Evolutionary conservation across 2,888 invertebrate species (phyloP).

Genomic region (Platypus cylindrus): DNA sequence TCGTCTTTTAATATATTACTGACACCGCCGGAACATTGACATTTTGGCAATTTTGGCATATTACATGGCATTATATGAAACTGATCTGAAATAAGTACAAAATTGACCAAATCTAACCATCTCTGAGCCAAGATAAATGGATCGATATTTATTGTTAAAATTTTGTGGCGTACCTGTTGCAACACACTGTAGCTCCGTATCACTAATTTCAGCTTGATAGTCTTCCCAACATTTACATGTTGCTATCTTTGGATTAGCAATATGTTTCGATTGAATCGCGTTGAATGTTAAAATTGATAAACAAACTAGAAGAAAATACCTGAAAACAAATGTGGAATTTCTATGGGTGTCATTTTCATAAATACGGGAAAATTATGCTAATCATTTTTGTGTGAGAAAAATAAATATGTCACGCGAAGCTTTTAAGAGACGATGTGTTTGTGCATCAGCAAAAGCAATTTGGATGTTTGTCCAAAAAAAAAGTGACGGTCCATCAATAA

Average conservation of each 20-base stretch:
- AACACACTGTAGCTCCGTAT: constrained; percentile 23
- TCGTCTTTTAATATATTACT: constrained; percentile 27
- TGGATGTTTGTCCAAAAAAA: too few species aligned
- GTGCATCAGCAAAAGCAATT: too few species aligned
- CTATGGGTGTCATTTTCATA: too few species aligned
- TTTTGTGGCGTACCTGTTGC: constrained; percentile 15
- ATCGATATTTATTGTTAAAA: background rate
- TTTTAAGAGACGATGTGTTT: too few species aligned
- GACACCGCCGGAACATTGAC: constrained; percentile 24
- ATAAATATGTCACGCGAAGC: too few species aligned
- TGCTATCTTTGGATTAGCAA: constrained; percentile 8
- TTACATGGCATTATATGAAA: constrained; percentile 29
- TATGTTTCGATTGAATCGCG: background rate
- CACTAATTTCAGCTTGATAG: constrained; percentile 23
- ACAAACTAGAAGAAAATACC: background rate
- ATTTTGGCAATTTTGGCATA: constrained; percentile 25
- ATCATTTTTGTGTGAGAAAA: too few species aligned
- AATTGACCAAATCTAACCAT: background rate
- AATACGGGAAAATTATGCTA: too few species aligned
- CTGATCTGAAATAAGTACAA: constrained; percentile 14
- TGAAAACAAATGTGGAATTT: too few species aligned
- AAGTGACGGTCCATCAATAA: too few species aligned
- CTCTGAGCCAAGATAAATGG: background rate
- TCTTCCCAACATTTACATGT: constrained; percentile 29
- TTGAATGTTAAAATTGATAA: background rate